These are phyloP conservation scores for Trimorus sp. DNA, from an alignment of 2,888 invertebrate genomes.

Conservation along the genomic window DNA sequence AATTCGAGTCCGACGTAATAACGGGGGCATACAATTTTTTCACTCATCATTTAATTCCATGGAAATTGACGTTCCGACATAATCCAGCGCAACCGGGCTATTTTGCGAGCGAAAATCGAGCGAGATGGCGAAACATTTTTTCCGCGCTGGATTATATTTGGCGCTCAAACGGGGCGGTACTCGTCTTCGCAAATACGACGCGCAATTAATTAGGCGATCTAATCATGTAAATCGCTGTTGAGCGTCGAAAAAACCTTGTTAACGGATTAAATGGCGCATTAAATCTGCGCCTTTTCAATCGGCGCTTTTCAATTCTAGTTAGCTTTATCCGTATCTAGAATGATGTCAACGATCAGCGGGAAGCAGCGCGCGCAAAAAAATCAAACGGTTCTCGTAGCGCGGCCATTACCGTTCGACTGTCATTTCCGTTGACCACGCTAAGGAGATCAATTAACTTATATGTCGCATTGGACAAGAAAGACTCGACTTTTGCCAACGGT, in stretches of 20 bases:
- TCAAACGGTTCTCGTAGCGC: slow-evolving; percentile 44
- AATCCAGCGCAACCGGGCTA: no score
- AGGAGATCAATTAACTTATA: slow-evolving; percentile 59
- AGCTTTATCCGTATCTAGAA: slow-evolving; percentile 55
- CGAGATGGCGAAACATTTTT: no score
- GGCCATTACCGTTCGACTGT: slow-evolving; percentile 44
- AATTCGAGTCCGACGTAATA: no score
- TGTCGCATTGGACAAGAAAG: slow-evolving; percentile 29
- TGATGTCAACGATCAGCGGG: slow-evolving; percentile 56
- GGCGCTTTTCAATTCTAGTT: slow-evolving; percentile 53
- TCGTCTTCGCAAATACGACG: slow-evolving; percentile 20
- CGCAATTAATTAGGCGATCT: slow-evolving; percentile 48
- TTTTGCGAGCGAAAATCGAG: no score
- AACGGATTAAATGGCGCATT: slow-evolving; percentile 55
- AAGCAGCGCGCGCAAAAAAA: slow-evolving; percentile 58
- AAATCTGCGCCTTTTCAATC: slow-evolving; percentile 51
- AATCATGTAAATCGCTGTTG: slow-evolving; percentile 32
- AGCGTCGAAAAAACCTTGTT: slow-evolving; percentile 41
- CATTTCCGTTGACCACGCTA: slow-evolving; percentile 47
- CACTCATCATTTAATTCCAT: no score
- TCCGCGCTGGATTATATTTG: no score
- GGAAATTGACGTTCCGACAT: no score
- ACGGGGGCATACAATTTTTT: no score
- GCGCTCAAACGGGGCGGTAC: no score
- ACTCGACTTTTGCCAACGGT: neutral